A percentile compares a stretch with the other conserved stretches of the same genome.
Evolutionary conservation across 1,140 invertebrate species (phyloP).

Genomic region (Aphelenchoides besseyi): DNA sequence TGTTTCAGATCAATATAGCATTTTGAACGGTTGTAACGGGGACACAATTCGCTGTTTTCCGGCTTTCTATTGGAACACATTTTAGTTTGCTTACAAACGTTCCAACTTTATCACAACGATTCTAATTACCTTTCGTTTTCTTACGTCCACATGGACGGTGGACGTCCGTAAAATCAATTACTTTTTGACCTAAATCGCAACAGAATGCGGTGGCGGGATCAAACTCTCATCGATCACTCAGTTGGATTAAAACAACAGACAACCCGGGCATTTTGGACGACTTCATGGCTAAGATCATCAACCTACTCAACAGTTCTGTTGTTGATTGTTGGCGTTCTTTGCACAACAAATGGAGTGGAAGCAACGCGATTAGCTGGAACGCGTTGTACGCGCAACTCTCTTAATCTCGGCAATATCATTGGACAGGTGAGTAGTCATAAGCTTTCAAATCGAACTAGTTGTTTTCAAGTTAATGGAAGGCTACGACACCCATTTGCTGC

Average conservation of each 20-base stretch:
- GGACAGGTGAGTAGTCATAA: slow-evolving; percentile 29
- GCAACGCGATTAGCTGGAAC: slow-evolving; percentile 22
- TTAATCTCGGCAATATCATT: slow-evolving; percentile 60
- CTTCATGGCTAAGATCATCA: not conserved
- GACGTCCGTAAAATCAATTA: not conserved
- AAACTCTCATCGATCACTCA: too few relatives aligned
- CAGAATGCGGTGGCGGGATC: too few relatives aligned
- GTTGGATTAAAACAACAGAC: not conserved
- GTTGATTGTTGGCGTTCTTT: not conserved
- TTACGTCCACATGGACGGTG: not conserved
- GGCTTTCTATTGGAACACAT: too few relatives aligned
- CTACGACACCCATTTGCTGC: slow-evolving; percentile 59
- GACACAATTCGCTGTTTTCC: too few relatives aligned
- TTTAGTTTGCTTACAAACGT: too few relatives aligned
- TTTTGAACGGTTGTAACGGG: too few relatives aligned
- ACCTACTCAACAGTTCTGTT: not conserved
- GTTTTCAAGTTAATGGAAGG: slow-evolving; percentile 46
- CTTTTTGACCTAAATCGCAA: too few relatives aligned
- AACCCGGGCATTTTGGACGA: not conserved
- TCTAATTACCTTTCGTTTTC: too few relatives aligned
- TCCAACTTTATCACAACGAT: too few relatives aligned
- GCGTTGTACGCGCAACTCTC: slow-evolving; percentile 53
- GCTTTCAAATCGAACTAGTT: too few relatives aligned
- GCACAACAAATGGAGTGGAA: not conserved
- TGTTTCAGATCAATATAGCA: too few relatives aligned